phyloP scores from a whole-genome alignment of 2,113 vertebrate genomes.

The Pomatorhinus ruficollis region DNA sequence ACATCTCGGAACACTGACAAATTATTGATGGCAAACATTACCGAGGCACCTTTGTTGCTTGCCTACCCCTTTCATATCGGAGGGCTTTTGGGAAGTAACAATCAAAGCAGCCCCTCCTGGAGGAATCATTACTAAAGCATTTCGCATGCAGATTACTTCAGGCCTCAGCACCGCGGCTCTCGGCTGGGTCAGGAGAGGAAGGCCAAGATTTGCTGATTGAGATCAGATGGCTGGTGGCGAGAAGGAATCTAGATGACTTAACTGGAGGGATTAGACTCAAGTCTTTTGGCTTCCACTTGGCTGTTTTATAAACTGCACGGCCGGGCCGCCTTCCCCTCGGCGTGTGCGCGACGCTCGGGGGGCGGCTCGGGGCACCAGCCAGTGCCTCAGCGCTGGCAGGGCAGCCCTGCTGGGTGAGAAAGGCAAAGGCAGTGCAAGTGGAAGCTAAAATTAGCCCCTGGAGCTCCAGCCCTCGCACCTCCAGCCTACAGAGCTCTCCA shows the following conservation, averaged over 20 bases:
- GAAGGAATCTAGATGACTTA: slow-evolving; percentile 61
- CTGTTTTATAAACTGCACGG: neutral
- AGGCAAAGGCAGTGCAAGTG: neutral
- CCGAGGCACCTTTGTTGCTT: neutral
- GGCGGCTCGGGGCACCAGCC: neutral
- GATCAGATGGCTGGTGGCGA: slow-evolving; percentile 58
- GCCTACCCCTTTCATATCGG: neutral
- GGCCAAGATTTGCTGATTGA: slow-evolving; percentile 55
- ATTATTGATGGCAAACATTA: neutral
- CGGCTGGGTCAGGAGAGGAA: slow-evolving; percentile 17
- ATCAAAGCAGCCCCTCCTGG: neutral
- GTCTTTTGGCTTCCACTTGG: slow-evolving; percentile 44
- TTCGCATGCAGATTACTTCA: slow-evolving; percentile 31
- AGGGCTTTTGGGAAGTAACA: neutral
- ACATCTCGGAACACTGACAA: neutral
- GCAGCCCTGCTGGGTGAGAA: slow-evolving; percentile 1
- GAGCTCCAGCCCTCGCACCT: neutral
- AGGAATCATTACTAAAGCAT: slow-evolving; percentile 26
- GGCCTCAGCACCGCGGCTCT: slow-evolving; percentile 2
- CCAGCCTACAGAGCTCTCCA: neutral
- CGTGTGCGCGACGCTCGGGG: neutral
- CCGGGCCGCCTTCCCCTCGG: neutral
- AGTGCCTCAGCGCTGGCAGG: neutral
- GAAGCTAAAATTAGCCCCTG: neutral
- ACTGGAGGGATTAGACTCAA: slow-evolving; percentile 57